A percentile compares a stretch with the other conserved stretches of the same genome.
These are phyloP conservation scores for Sebastes minor DNA, from an alignment of 2,797 vertebrate genomes.

Conservation along the genomic window DNA sequence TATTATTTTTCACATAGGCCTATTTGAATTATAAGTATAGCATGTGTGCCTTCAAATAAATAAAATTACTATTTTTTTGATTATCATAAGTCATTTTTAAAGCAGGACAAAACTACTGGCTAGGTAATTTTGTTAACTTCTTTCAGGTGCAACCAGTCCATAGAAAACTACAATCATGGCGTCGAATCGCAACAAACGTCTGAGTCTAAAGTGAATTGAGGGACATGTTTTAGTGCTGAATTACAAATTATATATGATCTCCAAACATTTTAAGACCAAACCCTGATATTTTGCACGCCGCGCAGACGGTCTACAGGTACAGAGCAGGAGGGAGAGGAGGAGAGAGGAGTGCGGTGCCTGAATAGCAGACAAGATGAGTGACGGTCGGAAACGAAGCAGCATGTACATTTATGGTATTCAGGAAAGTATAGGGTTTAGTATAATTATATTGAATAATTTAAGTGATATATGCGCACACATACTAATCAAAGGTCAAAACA, in stretches of 20 bases:
- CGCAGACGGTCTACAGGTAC: too few species aligned
- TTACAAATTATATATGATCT: neutral
- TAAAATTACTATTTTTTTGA: neutral
- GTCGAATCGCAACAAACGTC: neutral
- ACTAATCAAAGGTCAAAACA: fast-evolving
- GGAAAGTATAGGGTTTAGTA: fast-evolving
- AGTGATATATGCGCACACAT: fast-evolving
- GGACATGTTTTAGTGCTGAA: fast-evolving
- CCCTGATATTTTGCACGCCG: fast-evolving
- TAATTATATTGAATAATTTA: fast-evolving
- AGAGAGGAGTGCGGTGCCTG: fast-evolving
- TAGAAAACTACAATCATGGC: neutral
- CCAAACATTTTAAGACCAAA: neutral
- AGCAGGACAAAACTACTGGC: neutral
- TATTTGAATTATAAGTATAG: neutral
- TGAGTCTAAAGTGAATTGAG: neutral
- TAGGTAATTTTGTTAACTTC: neutral
- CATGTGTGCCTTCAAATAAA: neutral
- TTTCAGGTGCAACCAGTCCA: neutral
- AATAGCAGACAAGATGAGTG: too few species aligned
- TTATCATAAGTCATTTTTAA: neutral
- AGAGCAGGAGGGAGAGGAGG: too few species aligned
- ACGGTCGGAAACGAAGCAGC: too few species aligned
- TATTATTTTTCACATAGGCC: neutral
- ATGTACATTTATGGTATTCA: fast-evolving